Percentiles rank a stretch among this genome's conserved stretches.
Evolutionary conservation across 2,797 vertebrate genomes (phyloP).

Genomic region (Arnoldichthys spilopterus): DNA sequence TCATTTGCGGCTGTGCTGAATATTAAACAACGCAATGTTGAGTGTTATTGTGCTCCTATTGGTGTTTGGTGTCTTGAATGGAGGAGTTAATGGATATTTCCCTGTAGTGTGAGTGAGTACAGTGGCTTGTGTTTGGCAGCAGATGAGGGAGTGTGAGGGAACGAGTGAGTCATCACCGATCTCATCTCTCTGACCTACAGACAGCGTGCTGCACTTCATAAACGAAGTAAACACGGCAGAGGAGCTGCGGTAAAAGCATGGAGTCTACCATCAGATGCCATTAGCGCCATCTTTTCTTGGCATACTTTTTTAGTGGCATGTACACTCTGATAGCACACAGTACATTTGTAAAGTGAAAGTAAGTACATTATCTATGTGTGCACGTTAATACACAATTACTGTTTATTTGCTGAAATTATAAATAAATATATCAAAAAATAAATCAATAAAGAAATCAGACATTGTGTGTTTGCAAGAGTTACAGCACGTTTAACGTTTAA

Average conservation of each 20-base stretch:
- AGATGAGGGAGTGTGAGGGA: slow-evolving; percentile 21
- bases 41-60: slow-evolving; percentile 4
- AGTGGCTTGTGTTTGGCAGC: slow-evolving; percentile 38
- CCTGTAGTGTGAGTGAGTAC: slow-evolving; percentile 20
- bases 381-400: too few relatives aligned
- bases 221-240: slow-evolving; percentile 9
- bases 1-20: slow-evolving; percentile 8
- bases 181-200: slow-evolving; percentile 23
- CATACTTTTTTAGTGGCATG: neutral
- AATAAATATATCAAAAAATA: too few relatives aligned
- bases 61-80: neutral
- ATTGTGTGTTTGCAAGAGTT: too few relatives aligned
- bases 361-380: too few relatives aligned
- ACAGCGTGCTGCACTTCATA: slow-evolving; percentile 13
- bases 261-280: neutral
- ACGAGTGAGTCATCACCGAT: slow-evolving; percentile 31
- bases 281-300: too few relatives aligned
- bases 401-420: too few relatives aligned
- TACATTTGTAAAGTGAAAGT: neutral
- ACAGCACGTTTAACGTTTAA: too few relatives aligned
- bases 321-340: neutral
- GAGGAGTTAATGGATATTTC: slow-evolving; percentile 32
- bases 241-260: neutral
- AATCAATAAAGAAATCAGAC: too few relatives aligned
- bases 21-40: slow-evolving; percentile 10